Evolutionary conservation across 2,888 invertebrate genomes (phyloP), one percentile per base, ranked within the genome.

Genomic region (Drosophila mercatorum): DNA sequence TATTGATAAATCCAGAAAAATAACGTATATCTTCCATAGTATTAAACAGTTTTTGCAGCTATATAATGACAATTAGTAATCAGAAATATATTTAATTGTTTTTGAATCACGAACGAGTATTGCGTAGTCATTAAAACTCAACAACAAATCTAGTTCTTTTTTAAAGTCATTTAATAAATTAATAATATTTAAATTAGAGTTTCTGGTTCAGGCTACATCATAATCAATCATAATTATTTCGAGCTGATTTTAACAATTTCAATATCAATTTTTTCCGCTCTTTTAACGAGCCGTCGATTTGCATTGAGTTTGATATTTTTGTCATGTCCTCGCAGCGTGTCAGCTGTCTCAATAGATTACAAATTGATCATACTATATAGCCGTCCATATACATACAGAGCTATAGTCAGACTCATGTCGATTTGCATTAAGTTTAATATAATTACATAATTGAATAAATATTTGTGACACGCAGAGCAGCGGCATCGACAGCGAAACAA

Each of bases 371-470:
- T 46, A 46, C 12, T 46, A 68, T 60, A 72, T 44, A 34, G 7
- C 17, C 26, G 36, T 22, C 14, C 26, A 26, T 53, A 26, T 4
- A 53, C 38, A 22, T 22, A 53, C 22, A 22, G 22, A 22, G 22
- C 22, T 22, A 2, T 34, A 46, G 57, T 56, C 66, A 58, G 59
- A 49, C 81, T 53, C 55, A 63, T 71, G 84, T 87, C 84, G 80
- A 79, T 85, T 89, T 70, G 72, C 70, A 89, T 89, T 88, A 76
- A 70, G 55, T 72, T 64, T 73, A 38, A 57, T 67, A 85, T 84
- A 89, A 84, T 84, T 85, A 78, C 82, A 72, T 88, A 84, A 84
- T 84, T 84, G 83, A 38, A 79, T 84, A 84, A 88, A 85, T 79
- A 84, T 89, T 72, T 78, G 72, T 58, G 90, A 76, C 83, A 84